phyloP scores from a whole-genome alignment of 1,140 invertebrate species.

The Tyrophagus putrescentiae region DNA sequence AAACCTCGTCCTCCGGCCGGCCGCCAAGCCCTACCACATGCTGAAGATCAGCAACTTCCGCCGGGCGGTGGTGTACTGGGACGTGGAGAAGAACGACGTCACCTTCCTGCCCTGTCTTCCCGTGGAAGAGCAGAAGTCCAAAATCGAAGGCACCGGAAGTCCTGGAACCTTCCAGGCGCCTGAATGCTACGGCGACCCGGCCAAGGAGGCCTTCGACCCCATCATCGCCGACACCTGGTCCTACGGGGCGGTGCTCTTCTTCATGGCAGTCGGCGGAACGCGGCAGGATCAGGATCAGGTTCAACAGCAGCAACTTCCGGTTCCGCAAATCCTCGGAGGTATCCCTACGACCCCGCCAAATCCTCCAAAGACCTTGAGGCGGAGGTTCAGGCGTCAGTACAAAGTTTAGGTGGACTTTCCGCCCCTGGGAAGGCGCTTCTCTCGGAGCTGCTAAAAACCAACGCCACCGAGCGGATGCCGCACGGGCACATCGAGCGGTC shows the following conservation, averaged over 20 bases:
- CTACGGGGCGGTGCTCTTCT: not conserved
- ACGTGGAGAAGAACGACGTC: not conserved
- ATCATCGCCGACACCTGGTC: not conserved
- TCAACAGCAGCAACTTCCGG: too few species aligned
- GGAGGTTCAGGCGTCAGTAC: not conserved
- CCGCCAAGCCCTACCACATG: not conserved
- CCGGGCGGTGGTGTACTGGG: not conserved
- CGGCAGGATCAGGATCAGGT: too few species aligned
- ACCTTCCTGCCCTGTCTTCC: not conserved
- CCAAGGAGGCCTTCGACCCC: not conserved
- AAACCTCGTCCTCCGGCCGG: not conserved
- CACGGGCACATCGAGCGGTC: not conserved
- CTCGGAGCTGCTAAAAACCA: not conserved
- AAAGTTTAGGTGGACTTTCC: not conserved
- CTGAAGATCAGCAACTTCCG: not conserved
- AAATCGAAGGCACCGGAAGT: not conserved
- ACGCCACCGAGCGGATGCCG: not conserved
- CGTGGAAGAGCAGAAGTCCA: not conserved
- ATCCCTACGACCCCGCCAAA: not conserved
- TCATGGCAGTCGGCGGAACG: too few species aligned
- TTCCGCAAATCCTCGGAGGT: too few species aligned
- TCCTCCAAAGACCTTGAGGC: not conserved
- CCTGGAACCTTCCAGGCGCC: not conserved
- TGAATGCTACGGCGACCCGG: not conserved
- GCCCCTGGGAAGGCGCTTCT: not conserved